Evolutionary conservation across 2,797 vertebrate genomes (phyloP).

Genomic region (Halcyon badia): DNA sequence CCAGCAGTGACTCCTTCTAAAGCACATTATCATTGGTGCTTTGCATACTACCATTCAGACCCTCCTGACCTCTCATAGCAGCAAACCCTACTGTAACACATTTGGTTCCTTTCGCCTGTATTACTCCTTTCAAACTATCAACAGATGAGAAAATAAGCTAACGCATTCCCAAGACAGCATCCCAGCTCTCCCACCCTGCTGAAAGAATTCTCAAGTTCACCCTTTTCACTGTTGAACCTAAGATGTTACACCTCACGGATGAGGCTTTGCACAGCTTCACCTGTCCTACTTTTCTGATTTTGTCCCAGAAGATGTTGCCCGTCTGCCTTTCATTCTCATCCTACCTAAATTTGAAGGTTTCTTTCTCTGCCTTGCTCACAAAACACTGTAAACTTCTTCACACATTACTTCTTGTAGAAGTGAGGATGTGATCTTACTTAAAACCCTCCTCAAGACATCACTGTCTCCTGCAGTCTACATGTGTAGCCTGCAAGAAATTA

Average conservation of each 20-base stretch:
- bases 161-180: background rate
- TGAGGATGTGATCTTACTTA: background rate
- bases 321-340: background rate
- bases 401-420: accelerated
- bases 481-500: background rate
- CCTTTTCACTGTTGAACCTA: background rate
- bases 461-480: background rate
- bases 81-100: background rate
- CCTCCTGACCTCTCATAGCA: background rate
- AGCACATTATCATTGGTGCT: accelerated
- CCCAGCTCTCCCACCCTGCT: background rate
- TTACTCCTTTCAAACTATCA: background rate
- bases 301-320: background rate
- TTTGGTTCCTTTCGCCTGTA: background rate
- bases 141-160: background rate
- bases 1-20: background rate
- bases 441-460: background rate
- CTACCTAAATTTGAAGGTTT: background rate
- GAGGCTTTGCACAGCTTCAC: background rate
- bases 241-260: accelerated
- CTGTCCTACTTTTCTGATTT: background rate
- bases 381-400: background rate
- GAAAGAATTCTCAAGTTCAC: background rate
- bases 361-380: background rate
- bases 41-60: background rate